A percentile compares a stretch with the other conserved stretches of the same genome.
Conservation (phyloP, 2,888 invertebrate species). For the Oscheius myriophilus region DNA sequence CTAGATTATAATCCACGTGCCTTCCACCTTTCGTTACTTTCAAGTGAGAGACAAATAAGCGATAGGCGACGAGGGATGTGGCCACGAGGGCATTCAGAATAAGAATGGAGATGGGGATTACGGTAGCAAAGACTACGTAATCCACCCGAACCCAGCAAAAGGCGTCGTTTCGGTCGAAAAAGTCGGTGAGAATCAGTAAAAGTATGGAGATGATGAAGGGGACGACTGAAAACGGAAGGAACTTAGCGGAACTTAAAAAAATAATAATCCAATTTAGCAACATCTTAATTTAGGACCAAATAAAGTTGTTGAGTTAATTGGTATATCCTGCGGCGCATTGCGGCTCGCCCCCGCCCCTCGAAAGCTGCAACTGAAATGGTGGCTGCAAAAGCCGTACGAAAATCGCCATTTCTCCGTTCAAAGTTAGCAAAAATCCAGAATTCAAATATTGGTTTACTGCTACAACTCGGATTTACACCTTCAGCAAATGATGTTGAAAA, state of each 20-base stretch:
- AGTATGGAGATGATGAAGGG: conserved; percentile 37
- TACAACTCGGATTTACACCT: no score
- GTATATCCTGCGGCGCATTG: no score
- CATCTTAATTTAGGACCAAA: no score
- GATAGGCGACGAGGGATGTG: conserved; percentile 46
- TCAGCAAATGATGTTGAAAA: no score
- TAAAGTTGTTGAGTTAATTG: no score
- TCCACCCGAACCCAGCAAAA: conserved; percentile 63
- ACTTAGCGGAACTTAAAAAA: no score
- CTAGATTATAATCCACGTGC: conserved; percentile 29
- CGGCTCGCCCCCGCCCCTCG: no score
- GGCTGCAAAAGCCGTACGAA: no score
- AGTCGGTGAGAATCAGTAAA: conserved; percentile 50
- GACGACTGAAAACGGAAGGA: conserved; percentile 22
- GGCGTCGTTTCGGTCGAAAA: conserved; percentile 57
- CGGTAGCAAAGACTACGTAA: conserved; percentile 53
- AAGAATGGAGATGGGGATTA: conserved; percentile 56
- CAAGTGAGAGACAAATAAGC: conserved; percentile 18
- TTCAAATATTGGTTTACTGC: no score
- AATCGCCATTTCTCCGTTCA: no score
- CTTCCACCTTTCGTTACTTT: conserved; percentile 24
- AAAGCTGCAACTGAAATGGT: no score
- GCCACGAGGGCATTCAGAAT: conserved; percentile 52
- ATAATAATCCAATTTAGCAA: neutral
- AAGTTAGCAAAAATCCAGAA: no score